phyloP scores from a whole-genome alignment of 2,797 vertebrate species.

The Macroramphosus scolopax region DNA sequence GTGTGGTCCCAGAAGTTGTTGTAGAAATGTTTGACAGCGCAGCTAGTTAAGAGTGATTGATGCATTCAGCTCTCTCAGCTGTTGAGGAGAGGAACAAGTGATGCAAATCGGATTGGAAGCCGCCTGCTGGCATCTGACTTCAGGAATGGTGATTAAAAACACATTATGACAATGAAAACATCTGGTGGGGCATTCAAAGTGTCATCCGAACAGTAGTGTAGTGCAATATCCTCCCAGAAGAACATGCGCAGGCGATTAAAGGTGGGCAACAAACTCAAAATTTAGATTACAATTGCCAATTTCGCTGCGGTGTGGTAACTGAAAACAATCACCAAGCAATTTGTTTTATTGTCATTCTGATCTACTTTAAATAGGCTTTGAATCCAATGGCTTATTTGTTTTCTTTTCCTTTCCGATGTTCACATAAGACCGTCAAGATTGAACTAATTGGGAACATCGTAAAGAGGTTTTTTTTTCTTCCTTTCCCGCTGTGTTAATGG shows the following conservation, averaged over 20 bases:
- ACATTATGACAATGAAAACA: constrained; percentile 79
- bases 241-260: constrained; percentile 49
- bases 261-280: constrained; percentile 23
- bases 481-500: not conserved
- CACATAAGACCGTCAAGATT: too few relatives aligned
- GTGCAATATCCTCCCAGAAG: constrained; percentile 42
- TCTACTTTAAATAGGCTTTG: constrained; percentile 10
- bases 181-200: constrained; percentile 66
- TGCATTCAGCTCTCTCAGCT: constrained; percentile 61
- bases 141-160: constrained; percentile 79
- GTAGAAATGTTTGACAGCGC: constrained; percentile 43
- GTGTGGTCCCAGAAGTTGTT: constrained; percentile 26
- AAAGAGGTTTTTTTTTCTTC: not conserved
- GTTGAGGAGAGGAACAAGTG: constrained; percentile 63
- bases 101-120: constrained; percentile 65
- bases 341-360: constrained; percentile 23
- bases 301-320: constrained; percentile 20
- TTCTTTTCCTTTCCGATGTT: too few relatives aligned
- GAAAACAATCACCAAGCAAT: constrained; percentile 28
- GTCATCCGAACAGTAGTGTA: constrained; percentile 48
- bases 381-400: constrained; percentile 2
- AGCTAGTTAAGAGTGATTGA: constrained; percentile 78
- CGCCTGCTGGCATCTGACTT: constrained; percentile 75
- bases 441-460: not conserved
- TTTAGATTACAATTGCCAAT: constrained; percentile 26